Evolutionary conservation across 1,140 invertebrate species (phyloP).

Genomic region (Hesperophylax magnus): DNA sequence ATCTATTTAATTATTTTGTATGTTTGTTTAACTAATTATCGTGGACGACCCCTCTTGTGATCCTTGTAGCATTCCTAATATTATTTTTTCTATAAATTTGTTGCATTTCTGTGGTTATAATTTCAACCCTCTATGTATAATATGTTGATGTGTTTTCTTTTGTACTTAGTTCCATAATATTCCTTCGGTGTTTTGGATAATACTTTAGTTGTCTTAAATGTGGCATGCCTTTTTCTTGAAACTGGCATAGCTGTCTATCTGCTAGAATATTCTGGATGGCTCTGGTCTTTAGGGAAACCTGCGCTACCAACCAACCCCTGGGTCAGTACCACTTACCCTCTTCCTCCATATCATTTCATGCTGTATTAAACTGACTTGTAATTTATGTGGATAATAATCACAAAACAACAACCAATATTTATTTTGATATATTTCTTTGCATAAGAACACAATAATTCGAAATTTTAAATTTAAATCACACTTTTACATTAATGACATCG

Average conservation of each 20-base stretch:
- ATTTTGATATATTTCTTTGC: too few species aligned
- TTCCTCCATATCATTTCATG: conserved; percentile 22
- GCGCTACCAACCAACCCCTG: conserved; percentile 15
- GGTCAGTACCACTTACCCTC: conserved; percentile 17
- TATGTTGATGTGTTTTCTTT: conserved; percentile 22
- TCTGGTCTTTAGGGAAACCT: conserved; percentile 27
- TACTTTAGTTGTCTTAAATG: conserved; percentile 38
- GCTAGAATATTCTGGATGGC: conserved; percentile 25
- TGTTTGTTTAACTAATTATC: not conserved
- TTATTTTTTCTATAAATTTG: conserved; percentile 5
- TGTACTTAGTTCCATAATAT: conserved; percentile 32
- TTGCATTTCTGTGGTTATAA: conserved; percentile 32
- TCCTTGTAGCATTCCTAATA: conserved; percentile 12
- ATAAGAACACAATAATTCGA: too few species aligned
- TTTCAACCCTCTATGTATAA: conserved; percentile 19
- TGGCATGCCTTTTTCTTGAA: conserved; percentile 40
- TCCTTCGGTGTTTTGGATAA: conserved; percentile 35
- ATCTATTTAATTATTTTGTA: not conserved
- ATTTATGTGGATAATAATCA: too few species aligned
- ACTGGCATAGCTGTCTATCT: conserved; percentile 34
- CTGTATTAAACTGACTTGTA: not conserved
- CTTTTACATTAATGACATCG: too few species aligned
- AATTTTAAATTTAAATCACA: too few species aligned
- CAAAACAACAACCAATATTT: too few species aligned
- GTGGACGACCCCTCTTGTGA: not conserved